Conservation (phyloP, 2,888 invertebrate species). For the Nephrotoma flavescens region DNA sequence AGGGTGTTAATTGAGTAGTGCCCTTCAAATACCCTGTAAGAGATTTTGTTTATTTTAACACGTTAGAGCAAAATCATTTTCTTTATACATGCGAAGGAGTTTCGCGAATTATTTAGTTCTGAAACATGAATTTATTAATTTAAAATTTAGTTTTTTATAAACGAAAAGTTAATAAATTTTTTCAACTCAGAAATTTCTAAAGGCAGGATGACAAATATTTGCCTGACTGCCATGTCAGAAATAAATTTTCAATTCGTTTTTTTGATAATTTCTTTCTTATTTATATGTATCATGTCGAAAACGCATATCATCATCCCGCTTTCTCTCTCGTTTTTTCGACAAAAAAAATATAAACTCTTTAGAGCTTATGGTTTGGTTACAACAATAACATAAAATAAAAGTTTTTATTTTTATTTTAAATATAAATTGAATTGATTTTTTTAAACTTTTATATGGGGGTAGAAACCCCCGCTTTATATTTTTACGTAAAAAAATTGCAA, state of each 20-base stretch:
- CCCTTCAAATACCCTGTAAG: background rate
- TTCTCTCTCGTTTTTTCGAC: background rate
- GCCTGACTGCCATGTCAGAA: background rate
- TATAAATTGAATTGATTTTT: background rate
- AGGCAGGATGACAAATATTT: background rate
- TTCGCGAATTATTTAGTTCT: background rate
- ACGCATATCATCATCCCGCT: no score
- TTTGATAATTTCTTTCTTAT: background rate
- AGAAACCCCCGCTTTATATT: background rate
- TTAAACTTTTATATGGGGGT: background rate
- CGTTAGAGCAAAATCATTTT: background rate
- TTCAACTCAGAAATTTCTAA: background rate
- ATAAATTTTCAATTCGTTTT: background rate
- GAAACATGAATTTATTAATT: background rate
- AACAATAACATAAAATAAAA: no score
- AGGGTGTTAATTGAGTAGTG: no score
- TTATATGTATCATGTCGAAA: background rate
- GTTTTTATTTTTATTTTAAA: background rate
- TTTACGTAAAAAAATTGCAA: background rate
- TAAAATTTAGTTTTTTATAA: background rate
- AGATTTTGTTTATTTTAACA: background rate
- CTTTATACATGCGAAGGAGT: background rate
- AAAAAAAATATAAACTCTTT: background rate
- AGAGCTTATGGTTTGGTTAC: background rate
- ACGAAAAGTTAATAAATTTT: background rate